Evolutionary conservation across 2,888 invertebrate genomes (phyloP), one percentile per base, ranked within the genome.

Genomic region (Rhagophthalmus giganteus): DNA sequence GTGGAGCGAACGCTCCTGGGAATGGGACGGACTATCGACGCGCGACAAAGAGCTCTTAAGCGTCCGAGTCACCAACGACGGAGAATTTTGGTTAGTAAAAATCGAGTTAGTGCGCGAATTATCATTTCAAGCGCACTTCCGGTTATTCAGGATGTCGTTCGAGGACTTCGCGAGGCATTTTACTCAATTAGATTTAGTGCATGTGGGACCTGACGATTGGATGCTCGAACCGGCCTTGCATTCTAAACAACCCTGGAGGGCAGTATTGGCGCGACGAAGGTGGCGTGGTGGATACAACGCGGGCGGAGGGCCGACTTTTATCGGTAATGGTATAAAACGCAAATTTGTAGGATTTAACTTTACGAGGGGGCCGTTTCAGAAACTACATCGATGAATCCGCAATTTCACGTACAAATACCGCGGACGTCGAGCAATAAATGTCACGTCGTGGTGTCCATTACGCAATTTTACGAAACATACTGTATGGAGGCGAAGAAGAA

Each of bases 161-260:
- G 80, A 79, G 38, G 87, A 87, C 67, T 86, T 87, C 72, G 79
- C 82, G 37, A 72, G 77, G 9, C 79, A 81, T 67, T 88, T 87
- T 75, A 80, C 81, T 1, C 81, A 83, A 64, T 75, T 86, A 60
- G 85, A 86, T 72, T 77, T 88, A 63, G 86, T 88, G 58, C 87
- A 87, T 70, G 81, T 88, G 57, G 87, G 86, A 6, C 88, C 88
- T 8, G 88, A 88, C 69, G 86, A 86, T 71, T 86, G 87, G 86
- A 79, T 84, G 81, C 72, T 78, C 61, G 86, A 86, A 71, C 79
- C 82, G 10, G 82, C 84, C 24, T 76, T 86, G 59, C 85, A 83
- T 68, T 80, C 81, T 34, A 81, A 81, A 65, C 82, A 83, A 67
- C 86, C 85, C 12, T 86, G 85, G 86, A 76, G 85, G 56, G 86